phyloP scores from a whole-genome alignment of 2,797 vertebrate genomes.

The Notamacropus eugenii region DNA sequence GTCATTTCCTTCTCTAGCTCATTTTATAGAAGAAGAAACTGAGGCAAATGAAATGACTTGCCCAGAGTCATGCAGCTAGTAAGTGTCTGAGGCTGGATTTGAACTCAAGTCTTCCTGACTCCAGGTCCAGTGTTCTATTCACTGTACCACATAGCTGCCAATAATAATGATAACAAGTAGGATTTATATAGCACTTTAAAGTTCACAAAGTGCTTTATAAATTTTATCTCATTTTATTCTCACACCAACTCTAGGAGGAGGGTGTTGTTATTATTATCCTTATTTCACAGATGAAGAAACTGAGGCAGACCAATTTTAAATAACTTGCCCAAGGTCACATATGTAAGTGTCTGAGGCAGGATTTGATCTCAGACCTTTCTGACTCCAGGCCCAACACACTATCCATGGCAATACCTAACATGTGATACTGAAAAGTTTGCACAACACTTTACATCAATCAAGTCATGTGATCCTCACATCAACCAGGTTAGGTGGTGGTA shows the following conservation, averaged over 20 bases:
- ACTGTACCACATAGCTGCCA: background rate
- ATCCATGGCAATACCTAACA: background rate
- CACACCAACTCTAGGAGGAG: background rate
- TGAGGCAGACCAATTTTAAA: background rate
- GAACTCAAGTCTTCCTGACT: constrained; percentile 32
- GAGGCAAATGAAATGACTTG: background rate
- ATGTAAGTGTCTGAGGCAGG: no score
- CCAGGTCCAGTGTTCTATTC: constrained; percentile 10
- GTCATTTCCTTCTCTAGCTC: background rate
- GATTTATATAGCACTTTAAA: background rate
- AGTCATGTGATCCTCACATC: background rate
- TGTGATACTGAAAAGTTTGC: background rate
- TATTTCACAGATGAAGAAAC: background rate
- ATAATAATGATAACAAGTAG: background rate
- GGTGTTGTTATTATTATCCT: background rate
- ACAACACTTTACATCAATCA: background rate
- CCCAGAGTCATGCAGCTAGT: background rate
- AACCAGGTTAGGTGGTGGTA: background rate
- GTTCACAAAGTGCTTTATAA: background rate
- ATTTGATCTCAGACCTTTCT: no score
- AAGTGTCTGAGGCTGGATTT: constrained; percentile 10
- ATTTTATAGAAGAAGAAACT: background rate
- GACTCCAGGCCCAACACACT: no score
- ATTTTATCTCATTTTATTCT: background rate
- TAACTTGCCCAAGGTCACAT: no score